Evolutionary conservation across 2,888 invertebrate species (phyloP), one percentile per base, ranked within the genome.

Genomic region (Catocala sponsa): DNA sequence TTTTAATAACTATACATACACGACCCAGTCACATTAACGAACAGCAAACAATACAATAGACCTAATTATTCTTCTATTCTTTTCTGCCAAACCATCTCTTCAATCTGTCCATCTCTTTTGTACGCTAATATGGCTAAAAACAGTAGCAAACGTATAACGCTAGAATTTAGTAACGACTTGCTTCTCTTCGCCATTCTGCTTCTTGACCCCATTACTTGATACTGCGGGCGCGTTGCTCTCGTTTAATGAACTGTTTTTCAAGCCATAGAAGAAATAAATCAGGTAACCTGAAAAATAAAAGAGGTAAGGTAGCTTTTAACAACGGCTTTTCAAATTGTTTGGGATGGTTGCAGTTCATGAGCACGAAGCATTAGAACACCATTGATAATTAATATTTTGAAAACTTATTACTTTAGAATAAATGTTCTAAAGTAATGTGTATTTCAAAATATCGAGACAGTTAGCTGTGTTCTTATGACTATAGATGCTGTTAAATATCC

Each of bases 211-310:
- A 56, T 87, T 87, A 33, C 63, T 56, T 0, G 65, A 64, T 0
- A 72, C 57, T 0, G 67, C n/a, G 1, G 32, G 33, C 5, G 6
- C 42, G 0, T 12, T 52, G 32, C 63, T 59, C 57, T 78, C 79
- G n/a, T 95, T 95, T 78, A 97, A 96, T 0, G 95, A 91, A 60
- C 98, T 98, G 84, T 98, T 95, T 46, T 95, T 91, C 60, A 98
- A 96, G 49, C 98, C 98, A 84, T 99, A 99, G 68, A 94, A 87
- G 88, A 98, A 97, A 89, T 99, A 99, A 80, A 99, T 98, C 2
- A 96, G 78, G 82, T 98, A 97, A 55, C 98, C 98, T 97, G 90
- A 6, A 72, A 68, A 35, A 35, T 4, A 32, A 13, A 11, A 33
- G 5, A 4, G 5, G 4, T 9, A 7, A 25, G 25, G 25, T 25